phyloP scores from a whole-genome alignment of 2,797 vertebrate genomes.

The Catostomus latipinnis region DNA sequence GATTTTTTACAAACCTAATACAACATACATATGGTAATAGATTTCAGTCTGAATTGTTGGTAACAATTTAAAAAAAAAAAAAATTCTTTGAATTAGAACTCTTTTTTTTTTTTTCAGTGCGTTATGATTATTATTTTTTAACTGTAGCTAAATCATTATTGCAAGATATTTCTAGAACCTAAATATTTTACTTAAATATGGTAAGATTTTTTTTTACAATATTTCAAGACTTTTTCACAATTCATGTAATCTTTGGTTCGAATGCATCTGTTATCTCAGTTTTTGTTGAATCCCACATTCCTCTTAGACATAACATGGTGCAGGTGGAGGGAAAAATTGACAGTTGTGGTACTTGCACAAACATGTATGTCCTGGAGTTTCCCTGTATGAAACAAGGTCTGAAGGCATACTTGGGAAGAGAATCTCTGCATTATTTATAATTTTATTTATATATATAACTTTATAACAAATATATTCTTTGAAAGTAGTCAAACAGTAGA shows the following conservation, averaged over 20 bases:
- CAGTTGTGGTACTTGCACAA: constrained; percentile 15
- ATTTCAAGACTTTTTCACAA: neutral
- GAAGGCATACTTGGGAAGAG: neutral
- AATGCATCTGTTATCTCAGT: neutral
- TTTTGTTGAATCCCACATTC: constrained; percentile 28
- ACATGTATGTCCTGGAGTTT: constrained; percentile 9
- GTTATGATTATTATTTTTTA: no score
- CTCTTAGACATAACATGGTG: constrained; percentile 54
- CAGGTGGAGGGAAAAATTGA: neutral
- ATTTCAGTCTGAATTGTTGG: no score
- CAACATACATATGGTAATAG: no score
- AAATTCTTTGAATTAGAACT: no score
- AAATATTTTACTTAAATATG: no score
- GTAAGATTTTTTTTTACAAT: neutral
- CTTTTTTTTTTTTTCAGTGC: no score
- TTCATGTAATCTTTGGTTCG: neutral
- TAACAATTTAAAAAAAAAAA: no score
- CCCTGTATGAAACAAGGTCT: neutral
- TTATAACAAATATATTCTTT: neutral
- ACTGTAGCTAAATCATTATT: no score
- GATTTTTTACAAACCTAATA: no score
- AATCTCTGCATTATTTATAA: neutral
- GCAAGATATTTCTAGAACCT: no score
- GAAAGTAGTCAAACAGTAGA: neutral
- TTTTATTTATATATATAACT: neutral